Percentiles rank a stretch among this genome's conserved stretches.
Conservation (phyloP, 1,140 invertebrate genomes). For the Camponotus floridanus region DNA sequence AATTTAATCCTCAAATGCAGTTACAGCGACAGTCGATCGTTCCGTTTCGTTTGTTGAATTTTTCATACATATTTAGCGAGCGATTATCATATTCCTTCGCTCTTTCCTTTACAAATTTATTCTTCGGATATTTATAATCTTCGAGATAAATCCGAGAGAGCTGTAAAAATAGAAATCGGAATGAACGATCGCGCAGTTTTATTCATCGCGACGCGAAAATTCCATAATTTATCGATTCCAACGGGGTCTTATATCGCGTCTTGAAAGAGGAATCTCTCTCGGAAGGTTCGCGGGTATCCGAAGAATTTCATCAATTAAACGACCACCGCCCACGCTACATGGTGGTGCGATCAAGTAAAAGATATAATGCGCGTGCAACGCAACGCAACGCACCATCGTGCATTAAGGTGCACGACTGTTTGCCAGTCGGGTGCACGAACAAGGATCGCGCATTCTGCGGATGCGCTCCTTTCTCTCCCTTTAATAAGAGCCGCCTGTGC, state of each 20-base stretch:
- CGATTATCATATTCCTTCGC: background rate
- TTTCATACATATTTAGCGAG: slow-evolving; percentile 15
- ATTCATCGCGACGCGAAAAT: background rate
- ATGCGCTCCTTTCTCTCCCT: slow-evolving; percentile 75
- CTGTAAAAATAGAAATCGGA: background rate
- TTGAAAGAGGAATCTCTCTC: background rate
- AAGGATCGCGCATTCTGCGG: slow-evolving; percentile 66
- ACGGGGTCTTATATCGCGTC: background rate
- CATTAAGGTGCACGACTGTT: slow-evolving; percentile 70
- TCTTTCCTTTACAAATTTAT: background rate
- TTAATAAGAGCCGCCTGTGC: slow-evolving; percentile 80
- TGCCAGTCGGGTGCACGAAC: slow-evolving; percentile 68
- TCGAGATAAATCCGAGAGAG: background rate
- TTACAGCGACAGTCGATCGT: slow-evolving; percentile 27
- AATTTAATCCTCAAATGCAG: slow-evolving; percentile 50
- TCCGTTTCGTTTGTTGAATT: background rate
- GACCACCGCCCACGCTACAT: background rate
- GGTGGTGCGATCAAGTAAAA: background rate
- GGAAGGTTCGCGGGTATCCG: background rate
- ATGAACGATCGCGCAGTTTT: background rate
- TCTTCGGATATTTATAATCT: background rate
- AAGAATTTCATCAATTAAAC: slow-evolving; percentile 67
- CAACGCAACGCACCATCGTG: slow-evolving; percentile 33
- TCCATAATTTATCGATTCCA: slow-evolving; percentile 23
- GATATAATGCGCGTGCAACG: background rate